Evolutionary conservation across 1,140 invertebrate genomes (phyloP).

Genomic region (Nilaparvata lugens): DNA sequence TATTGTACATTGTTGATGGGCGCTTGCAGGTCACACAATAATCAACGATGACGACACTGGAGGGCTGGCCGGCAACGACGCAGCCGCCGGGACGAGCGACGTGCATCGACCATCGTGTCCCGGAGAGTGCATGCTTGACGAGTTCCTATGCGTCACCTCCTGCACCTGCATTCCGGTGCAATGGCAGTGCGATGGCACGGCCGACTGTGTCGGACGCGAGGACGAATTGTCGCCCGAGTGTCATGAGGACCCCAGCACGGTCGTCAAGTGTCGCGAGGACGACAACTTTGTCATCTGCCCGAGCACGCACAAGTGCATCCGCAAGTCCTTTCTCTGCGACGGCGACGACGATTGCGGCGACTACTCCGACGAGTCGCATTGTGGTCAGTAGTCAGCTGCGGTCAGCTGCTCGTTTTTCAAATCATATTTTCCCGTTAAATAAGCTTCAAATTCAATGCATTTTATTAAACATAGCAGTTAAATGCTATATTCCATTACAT

Average conservation of each 20-base stretch:
- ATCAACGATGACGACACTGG: too few relatives aligned
- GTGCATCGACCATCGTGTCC: slow-evolving; percentile 35
- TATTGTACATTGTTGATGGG: too few relatives aligned
- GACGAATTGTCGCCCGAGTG: slow-evolving; percentile 42
- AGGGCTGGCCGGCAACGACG: too few relatives aligned
- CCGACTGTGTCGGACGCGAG: slow-evolving; percentile 53
- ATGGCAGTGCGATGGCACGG: slow-evolving; percentile 48
- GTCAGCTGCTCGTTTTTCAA: too few relatives aligned
- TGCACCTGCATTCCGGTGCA: slow-evolving; percentile 50
- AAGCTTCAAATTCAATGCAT: too few relatives aligned
- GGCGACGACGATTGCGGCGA: slow-evolving; percentile 73
- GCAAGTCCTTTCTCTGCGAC: slow-evolving; percentile 66
- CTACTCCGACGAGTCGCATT: slow-evolving; percentile 71
- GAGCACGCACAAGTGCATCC: slow-evolving; percentile 60
- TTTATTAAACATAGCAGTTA: too few relatives aligned
- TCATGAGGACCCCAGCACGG: slow-evolving; percentile 34
- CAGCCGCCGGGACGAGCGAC: slow-evolving; percentile 28
- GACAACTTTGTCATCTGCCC: slow-evolving; percentile 55
- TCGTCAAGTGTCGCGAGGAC: slow-evolving; percentile 38
- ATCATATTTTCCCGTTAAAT: too few relatives aligned
- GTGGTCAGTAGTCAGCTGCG: too few relatives aligned
- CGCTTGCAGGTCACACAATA: too few relatives aligned
- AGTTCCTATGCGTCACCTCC: slow-evolving; percentile 45
- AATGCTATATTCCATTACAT: too few relatives aligned
- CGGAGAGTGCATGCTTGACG: slow-evolving; percentile 36